Conservation (phyloP, 2,888 invertebrate species). For the Drosophila picticornis region DNA sequence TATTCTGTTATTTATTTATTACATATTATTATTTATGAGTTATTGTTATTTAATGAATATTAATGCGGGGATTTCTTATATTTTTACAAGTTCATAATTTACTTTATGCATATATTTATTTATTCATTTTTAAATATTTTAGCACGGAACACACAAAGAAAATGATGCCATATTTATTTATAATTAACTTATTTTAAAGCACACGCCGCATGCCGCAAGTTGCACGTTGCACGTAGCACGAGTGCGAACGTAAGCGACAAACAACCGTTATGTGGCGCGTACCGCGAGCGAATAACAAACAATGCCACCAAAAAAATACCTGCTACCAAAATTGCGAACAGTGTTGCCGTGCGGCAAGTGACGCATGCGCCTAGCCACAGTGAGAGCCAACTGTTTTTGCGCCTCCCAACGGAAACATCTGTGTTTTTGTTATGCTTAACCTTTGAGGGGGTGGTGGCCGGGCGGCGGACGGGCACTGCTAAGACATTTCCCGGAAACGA, state of each 20-base stretch:
- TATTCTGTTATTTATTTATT: not conserved
- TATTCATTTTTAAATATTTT: not conserved
- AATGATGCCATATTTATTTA: conserved; percentile 13
- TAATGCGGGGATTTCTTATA: not conserved
- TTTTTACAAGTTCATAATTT: not conserved
- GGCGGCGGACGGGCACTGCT: conserved; percentile 7
- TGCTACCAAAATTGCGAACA: conserved; percentile 25
- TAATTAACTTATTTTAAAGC: conserved; percentile 9
- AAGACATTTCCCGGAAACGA: conserved; percentile 53
- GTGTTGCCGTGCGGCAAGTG: conserved; percentile 68
- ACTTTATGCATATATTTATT: not conserved
- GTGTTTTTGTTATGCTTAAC: conserved; percentile 76
- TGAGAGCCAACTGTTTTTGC: conserved; percentile 17
- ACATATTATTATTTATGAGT: not conserved
- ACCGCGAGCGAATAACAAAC: conserved; percentile 63
- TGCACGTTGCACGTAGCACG: conserved; percentile 43
- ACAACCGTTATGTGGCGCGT: conserved; percentile 66
- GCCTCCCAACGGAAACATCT: conserved; percentile 73
- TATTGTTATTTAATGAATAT: not conserved
- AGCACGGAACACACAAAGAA: not conserved
- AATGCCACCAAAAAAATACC: conserved; percentile 4
- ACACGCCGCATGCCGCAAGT: conserved; percentile 51
- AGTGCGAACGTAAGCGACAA: conserved; percentile 32
- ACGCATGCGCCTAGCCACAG: conserved; percentile 47
- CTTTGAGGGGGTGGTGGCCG: not conserved